Evolutionary conservation across 2,888 invertebrate species (phyloP), one percentile per base, ranked within the genome.

Genomic region (Bombylius major): DNA sequence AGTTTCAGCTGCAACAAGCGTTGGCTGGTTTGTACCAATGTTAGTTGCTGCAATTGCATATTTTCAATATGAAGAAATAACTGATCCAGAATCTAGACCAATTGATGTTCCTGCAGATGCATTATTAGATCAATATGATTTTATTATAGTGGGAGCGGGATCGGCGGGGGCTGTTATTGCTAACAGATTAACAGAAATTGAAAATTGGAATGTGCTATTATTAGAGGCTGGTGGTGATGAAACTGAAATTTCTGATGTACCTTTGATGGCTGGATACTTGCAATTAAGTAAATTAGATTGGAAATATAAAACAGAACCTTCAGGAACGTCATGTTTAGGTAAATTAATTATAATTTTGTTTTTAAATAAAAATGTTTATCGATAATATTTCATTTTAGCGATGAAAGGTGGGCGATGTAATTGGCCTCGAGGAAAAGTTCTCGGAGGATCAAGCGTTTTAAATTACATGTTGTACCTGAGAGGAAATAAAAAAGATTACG

Each of bases 381-480:
- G 11, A 14, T n/a, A 42, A 5, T 39, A 31, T 39, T 36, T 23
- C 6, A 39, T 12, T 32, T 23, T 73, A 89, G 90, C 87, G 6
- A 90, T 91, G 90, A 83, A 83, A 65, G 82, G 83, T 44, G 83
- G 85, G 8, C 80, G 91, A 39, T 92, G 91, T 70, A 92, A 91
- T 72, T 92, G 91, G 92, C 91, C 91, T 0, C 78, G 96, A 31
- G 94, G 95, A 1, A 94, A 93, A 71, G 91, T 92, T 0, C 78
- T 95, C 4, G 95, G 95, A 0, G 95, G 95, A 0, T 87, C 87
- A 13, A 88, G 88, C 44, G 90, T 92, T 0, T 77, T 94, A 1
- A 95, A 95, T 72, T 91, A 90, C 71, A 94, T 95, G 94, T 75
- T 93, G 0, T 95, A 95, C 67, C 75, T 93, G 5, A 78, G 94